phyloP scores from a whole-genome alignment of 2,113 vertebrate species.

The Eubucco bourcierii region DNA sequence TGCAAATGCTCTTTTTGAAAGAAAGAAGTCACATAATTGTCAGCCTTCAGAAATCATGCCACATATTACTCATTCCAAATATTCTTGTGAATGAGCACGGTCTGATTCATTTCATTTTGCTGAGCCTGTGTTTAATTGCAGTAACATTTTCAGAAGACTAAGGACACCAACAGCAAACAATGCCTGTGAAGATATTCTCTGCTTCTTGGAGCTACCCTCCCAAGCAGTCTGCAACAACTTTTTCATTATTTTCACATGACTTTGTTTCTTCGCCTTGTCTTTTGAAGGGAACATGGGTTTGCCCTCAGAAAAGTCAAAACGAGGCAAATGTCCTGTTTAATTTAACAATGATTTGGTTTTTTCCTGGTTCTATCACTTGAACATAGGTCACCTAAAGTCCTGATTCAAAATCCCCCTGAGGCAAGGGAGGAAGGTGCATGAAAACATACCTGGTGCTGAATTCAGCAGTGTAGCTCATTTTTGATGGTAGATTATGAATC shows the following conservation, averaged over 20 bases:
- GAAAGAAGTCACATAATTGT: background rate
- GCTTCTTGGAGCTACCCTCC: background rate
- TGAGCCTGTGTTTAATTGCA: background rate
- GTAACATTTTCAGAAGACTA: constrained; percentile 41
- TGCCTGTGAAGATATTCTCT: background rate
- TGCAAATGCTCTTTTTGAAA: background rate
- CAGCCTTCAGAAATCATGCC: background rate
- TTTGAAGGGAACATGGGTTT: background rate
- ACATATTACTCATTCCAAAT: background rate
- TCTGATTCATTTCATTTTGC: background rate
- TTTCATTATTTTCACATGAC: constrained; percentile 8
- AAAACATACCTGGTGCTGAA: constrained; percentile 32
- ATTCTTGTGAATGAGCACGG: background rate
- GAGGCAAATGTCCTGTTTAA: background rate
- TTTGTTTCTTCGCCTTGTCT: constrained; percentile 3
- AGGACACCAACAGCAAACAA: constrained; percentile 24
- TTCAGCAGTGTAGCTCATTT: background rate
- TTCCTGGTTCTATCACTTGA: constrained; percentile 18
- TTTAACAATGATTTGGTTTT: background rate
- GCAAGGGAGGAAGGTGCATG: background rate
- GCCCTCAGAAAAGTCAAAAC: background rate
- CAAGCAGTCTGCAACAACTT: background rate
- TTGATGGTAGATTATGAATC: background rate
- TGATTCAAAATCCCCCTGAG: background rate
- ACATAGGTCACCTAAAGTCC: background rate